Base-by-base conservation (phyloP, 1,140 invertebrate genomes). In the Formica exsecta region DNA sequence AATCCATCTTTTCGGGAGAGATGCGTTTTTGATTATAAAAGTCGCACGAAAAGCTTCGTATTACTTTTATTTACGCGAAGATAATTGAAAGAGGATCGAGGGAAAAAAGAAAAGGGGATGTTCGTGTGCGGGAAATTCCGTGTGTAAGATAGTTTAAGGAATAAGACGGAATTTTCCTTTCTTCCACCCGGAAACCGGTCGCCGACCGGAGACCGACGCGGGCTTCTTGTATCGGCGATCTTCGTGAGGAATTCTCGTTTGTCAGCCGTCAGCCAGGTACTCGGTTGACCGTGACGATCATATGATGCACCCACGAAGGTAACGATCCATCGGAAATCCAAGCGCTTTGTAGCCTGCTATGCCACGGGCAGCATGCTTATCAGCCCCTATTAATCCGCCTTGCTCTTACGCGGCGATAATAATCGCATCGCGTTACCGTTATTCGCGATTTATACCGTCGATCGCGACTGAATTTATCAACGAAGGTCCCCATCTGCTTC, bases 171-270 rank as follows among this genome's bases (percentile, higher is more conserved):
- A 89, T 90, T 51, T 51, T 87, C 85, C 71, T 89, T 83, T 87
- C 48, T 41, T 62, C 71, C 81, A 84, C 66, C 89, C 87, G 87
- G 89, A 89, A 90, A 90, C 87, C 85, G 77, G 88, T 90, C 77
- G 77, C 66, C 59, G 25, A 11, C 57, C 22, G 38, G 88, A 86
- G 76, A 73, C 84, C 48, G 36, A 65, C 36, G 75, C 62, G 62
- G 32, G 36, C 85, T 66, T 80, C 41, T 48, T 70, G 79, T 90
- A 90, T 90, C 89, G 64, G 44, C 64, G 74, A 90, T 90, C 88
- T 90, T 80, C 68, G 29, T 77, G 74, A 64, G 89, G 80, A 90
- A 89, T 90, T 90, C 88, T 90, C 88, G 85, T 90, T 90, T 90
- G 88, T 90, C 89, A 90, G 79, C 81, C 80, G 88, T 90, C 88